phyloP scores from a whole-genome alignment of 2,888 invertebrate genomes.

The Diogma glabrata region DNA sequence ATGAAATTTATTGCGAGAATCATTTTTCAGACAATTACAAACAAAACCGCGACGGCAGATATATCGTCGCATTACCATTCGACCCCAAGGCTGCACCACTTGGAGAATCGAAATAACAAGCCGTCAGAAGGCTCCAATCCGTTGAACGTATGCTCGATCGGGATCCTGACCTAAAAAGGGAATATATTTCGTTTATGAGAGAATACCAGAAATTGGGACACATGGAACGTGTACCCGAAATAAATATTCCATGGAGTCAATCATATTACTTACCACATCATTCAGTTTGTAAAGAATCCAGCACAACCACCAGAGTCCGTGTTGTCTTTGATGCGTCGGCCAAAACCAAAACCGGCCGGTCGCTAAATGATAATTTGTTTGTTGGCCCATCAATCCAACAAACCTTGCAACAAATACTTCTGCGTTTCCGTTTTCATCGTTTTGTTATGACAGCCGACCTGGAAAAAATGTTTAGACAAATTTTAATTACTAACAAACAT shows the following conservation, averaged over 20 bases:
- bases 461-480: neutral
- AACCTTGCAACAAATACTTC: neutral
- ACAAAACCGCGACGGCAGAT: neutral
- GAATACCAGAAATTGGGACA: neutral
- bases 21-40: neutral
- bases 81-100: neutral
- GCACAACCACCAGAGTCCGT: neutral
- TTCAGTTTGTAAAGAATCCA: neutral
- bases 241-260: neutral
- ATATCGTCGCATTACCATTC: neutral
- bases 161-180: neutral
- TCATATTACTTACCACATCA: neutral
- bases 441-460: neutral
- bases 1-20: neutral
- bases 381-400: neutral
- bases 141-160: neutral
- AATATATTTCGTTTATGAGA: neutral
- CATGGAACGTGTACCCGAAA: neutral
- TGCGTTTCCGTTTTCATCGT: neutral
- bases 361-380: neutral
- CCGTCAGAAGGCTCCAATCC: neutral
- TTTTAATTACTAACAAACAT: neutral
- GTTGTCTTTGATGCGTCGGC: neutral
- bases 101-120: neutral
- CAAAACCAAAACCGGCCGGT: neutral